These are phyloP conservation scores for Eumacrocentrus americanus DNA, from an alignment of 2,888 invertebrate species.

Conservation along the genomic window DNA sequence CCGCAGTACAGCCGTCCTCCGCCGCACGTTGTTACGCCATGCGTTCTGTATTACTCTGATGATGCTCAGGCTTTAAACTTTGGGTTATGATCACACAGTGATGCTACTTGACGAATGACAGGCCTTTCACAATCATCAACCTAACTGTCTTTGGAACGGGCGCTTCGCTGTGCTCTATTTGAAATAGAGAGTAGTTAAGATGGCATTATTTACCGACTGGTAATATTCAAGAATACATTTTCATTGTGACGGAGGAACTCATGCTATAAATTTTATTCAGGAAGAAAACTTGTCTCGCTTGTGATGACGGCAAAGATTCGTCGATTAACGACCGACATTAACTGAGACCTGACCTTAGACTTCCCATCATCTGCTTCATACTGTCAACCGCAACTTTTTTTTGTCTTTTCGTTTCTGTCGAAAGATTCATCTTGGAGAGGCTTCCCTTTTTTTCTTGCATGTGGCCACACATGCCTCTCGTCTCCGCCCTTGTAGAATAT, in stretches of 20 bases:
- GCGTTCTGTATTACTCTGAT: conserved; percentile 19
- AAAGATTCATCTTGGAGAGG: neutral
- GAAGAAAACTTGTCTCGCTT: too few relatives aligned
- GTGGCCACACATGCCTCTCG: neutral
- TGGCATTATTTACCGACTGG: too few relatives aligned
- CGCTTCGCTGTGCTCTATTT: too few relatives aligned
- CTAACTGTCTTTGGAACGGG: neutral
- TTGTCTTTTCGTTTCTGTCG: neutral
- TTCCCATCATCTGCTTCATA: neutral
- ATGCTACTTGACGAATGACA: conserved; percentile 20
- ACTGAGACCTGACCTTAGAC: neutral
- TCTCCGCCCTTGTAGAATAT: neutral
- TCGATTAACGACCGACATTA: neutral
- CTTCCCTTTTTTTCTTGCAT: neutral
- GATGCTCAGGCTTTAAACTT: conserved; percentile 16
- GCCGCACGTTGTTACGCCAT: conserved; percentile 31
- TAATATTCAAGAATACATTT: too few relatives aligned
- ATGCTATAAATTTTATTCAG: too few relatives aligned
- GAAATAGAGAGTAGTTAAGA: too few relatives aligned
- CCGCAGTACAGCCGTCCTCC: conserved; percentile 46
- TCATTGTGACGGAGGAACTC: too few relatives aligned
- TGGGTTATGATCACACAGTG: conserved; percentile 19
- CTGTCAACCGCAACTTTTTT: neutral
- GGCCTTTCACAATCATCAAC: conserved; percentile 2
- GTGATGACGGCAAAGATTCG: neutral